Percentiles rank a stretch among this genome's conserved stretches.
Conservation (phyloP, 2,797 vertebrate genomes). For the Eurystomus glaucurus region DNA sequence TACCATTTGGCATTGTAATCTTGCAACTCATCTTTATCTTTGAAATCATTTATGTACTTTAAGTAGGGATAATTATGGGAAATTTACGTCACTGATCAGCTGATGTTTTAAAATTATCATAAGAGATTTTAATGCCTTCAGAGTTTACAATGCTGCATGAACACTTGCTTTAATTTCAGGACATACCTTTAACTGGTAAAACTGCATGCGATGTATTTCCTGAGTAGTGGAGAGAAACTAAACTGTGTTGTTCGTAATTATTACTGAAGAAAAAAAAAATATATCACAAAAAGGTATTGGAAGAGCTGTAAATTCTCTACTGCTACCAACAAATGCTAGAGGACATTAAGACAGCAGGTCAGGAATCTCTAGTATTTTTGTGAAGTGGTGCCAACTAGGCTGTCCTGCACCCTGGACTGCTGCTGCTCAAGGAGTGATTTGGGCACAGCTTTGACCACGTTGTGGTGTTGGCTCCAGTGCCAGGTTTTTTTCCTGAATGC, state of each 20-base stretch:
- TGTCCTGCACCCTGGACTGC: not conserved
- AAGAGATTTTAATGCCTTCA: conserved; percentile 32
- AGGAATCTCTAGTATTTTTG: conserved; percentile 50
- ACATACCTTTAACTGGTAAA: conserved; percentile 39
- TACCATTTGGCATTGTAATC: conserved; percentile 15
- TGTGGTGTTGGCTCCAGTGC: not conserved
- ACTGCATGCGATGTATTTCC: conserved; percentile 55
- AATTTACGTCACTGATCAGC: not conserved
- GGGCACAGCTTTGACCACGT: not conserved
- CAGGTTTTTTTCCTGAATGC: conserved; percentile 1
- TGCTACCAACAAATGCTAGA: conserved; percentile 38
- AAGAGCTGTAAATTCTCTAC: conserved; percentile 42
- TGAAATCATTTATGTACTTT: conserved; percentile 27
- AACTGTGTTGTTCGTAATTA: conserved; percentile 43
- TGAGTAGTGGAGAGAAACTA: conserved; percentile 68
- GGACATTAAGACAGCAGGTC: conserved; percentile 33
- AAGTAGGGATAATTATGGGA: not conserved
- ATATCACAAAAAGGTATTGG: not conserved
- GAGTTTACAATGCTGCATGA: conserved; percentile 54
- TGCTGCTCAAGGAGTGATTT: not conserved
- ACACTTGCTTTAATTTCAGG: conserved; percentile 59
- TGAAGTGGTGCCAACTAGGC: conserved; percentile 32
- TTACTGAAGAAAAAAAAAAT: not conserved
- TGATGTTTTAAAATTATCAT: conserved; percentile 23
- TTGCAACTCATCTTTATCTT: conserved; percentile 32